Evolutionary conservation across 2,113 vertebrate species (phyloP).

Genomic region (Zonotrichia leucophrys): DNA sequence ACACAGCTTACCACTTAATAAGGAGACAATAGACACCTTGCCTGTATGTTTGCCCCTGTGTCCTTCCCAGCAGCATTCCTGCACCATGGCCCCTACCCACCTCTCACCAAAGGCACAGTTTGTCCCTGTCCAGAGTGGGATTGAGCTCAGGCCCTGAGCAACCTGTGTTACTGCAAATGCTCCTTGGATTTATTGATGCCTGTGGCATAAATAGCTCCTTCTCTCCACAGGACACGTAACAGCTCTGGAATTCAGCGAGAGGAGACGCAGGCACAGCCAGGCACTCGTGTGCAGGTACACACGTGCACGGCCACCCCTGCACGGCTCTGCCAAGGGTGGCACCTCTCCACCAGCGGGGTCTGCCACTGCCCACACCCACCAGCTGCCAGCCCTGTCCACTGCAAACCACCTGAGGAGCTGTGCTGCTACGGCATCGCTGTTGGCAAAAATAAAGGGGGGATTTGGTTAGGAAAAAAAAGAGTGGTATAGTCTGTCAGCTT

Average conservation of each 20-base stretch:
- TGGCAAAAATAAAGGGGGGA: fast-evolving
- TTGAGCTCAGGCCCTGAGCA: background rate
- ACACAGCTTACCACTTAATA: background rate
- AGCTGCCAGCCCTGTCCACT: background rate
- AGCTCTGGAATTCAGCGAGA: slow-evolving; percentile 36
- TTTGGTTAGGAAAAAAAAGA: background rate
- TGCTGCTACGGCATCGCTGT: fast-evolving
- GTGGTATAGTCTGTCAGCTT: background rate
- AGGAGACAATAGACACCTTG: background rate
- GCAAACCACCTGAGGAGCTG: fast-evolving
- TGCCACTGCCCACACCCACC: background rate
- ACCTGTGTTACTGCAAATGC: background rate
- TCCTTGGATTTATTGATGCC: slow-evolving; percentile 57
- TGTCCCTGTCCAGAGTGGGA: fast-evolving
- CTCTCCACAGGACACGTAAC: background rate
- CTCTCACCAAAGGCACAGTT: background rate
- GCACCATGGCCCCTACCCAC: fast-evolving
- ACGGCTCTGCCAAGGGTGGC: background rate
- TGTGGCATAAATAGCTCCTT: slow-evolving; percentile 58
- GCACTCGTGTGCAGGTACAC: fast-evolving
- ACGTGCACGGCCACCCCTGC: background rate
- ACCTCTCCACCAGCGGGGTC: background rate
- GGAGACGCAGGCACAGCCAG: background rate
- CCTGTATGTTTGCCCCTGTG: fast-evolving
- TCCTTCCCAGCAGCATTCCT: background rate